A percentile compares a stretch with the other conserved stretches of the same genome.
Conservation (phyloP, 37 sponge, comb jelly and placozoan genomes). For the Aplysina aerophoba region DNA sequence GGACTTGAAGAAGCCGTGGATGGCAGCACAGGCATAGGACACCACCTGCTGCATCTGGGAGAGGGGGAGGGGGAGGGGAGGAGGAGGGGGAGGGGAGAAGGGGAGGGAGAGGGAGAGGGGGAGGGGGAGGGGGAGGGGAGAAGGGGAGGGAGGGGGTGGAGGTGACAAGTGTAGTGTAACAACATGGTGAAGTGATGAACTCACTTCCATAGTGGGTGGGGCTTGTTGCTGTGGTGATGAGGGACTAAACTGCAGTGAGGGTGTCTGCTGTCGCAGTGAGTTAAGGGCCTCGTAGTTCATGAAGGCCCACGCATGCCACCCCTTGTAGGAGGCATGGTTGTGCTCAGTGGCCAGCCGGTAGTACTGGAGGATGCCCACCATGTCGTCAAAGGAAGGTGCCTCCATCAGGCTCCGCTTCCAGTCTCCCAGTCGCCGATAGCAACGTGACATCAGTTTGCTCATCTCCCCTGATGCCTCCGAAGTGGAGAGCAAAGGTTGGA, state of each 20-base stretch:
- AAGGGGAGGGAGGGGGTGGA: not conserved
- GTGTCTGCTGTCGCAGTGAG: constrained; percentile 61
- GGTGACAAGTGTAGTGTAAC: too few relatives aligned
- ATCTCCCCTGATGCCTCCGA: not conserved
- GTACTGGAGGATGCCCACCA: constrained; percentile 62
- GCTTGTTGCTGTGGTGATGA: too few relatives aligned
- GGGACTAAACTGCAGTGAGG: too few relatives aligned
- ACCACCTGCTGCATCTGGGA: constrained; percentile 14
- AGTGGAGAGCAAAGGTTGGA: not conserved
- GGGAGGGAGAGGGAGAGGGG: too few relatives aligned
- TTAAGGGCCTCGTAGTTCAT: constrained; percentile 95
- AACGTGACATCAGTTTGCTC: constrained; percentile 57
- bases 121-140: not conserved
- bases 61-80: not conserved
- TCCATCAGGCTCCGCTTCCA: constrained; percentile 50
- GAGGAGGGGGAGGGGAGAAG: too few relatives aligned
- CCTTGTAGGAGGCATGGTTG: constrained; percentile 90
- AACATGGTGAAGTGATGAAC: too few relatives aligned
- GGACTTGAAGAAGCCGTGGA: constrained; percentile 91
- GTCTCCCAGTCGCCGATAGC: constrained; percentile 88
- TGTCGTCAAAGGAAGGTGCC: constrained; percentile 44
- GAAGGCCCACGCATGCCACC: constrained; percentile 97
- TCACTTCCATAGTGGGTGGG: too few relatives aligned
- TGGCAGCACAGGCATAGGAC: constrained; percentile 75
- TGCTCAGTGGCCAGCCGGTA: constrained; percentile 84